Percentiles rank a stretch among this genome's conserved stretches.
These are phyloP conservation scores for Arion vulgaris DNA, from an alignment of 1,140 invertebrate species.

Conservation along the genomic window DNA sequence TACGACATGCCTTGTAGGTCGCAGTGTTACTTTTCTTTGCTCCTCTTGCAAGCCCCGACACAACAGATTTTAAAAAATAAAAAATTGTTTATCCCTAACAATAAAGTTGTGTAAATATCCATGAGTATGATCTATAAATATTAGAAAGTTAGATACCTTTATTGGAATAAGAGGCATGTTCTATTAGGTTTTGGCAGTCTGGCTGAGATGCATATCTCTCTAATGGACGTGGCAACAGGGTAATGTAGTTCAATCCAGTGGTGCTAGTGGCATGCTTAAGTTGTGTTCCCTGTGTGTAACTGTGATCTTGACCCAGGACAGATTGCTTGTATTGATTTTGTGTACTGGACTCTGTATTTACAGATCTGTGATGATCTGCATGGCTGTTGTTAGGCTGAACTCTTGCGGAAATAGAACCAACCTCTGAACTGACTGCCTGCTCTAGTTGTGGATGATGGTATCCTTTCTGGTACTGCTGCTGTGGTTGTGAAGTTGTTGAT, in stretches of 20 bases:
- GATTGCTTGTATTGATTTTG: not conserved
- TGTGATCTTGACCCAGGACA: not conserved
- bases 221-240: constrained; percentile 32
- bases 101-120: not conserved
- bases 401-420: not conserved
- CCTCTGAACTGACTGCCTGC: not conserved
- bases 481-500: not conserved
- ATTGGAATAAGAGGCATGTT: constrained; percentile 45
- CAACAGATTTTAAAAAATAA: too few species aligned
- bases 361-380: not conserved
- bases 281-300: constrained; percentile 25
- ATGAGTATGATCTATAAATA: constrained; percentile 1
- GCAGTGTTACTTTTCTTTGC: too few species aligned
- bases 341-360: not conserved
- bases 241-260: constrained; percentile 20
- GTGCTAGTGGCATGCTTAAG: constrained; percentile 27
- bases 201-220: constrained; percentile 55
- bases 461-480: constrained; percentile 12
- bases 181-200: constrained; percentile 56
- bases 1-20: too few species aligned
- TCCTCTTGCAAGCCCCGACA: too few species aligned
- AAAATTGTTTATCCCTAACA: too few species aligned
- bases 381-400: constrained; percentile 13
- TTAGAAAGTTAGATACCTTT: constrained; percentile 9
- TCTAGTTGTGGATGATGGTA: not conserved